These are phyloP conservation scores for Pogona vitticeps DNA, from an alignment of 2,113 vertebrate genomes.

Conservation along the genomic window DNA sequence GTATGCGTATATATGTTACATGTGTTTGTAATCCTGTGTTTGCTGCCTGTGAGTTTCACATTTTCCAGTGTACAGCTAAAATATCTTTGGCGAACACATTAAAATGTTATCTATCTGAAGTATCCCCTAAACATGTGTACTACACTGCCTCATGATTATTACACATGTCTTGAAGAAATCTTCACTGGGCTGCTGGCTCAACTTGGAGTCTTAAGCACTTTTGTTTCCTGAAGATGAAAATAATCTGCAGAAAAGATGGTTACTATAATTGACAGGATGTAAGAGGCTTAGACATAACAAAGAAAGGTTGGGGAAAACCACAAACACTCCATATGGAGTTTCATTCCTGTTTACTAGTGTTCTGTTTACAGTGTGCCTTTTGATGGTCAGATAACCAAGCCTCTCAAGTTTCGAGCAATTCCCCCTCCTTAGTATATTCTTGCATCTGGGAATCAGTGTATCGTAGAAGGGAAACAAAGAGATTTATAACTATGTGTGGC, in stretches of 20 bases:
- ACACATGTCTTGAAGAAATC: no score
- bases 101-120: neutral
- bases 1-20: neutral
- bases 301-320: conserved; percentile 71
- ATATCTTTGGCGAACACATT: neutral
- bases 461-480: conserved; percentile 64
- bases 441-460: conserved; percentile 65
- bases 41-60: neutral
- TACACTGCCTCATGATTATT: neutral
- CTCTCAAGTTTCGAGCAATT: conserved; percentile 70
- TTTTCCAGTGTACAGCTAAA: neutral
- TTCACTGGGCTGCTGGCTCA: neutral
- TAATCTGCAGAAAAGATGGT: conserved; percentile 69
- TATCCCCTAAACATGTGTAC: neutral
- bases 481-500: conserved; percentile 63
- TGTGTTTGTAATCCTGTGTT: neutral
- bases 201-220: conserved; percentile 35
- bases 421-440: conserved; percentile 66
- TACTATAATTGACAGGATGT: conserved; percentile 75
- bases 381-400: conserved; percentile 71
- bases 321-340: conserved; percentile 67
- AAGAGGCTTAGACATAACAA: conserved; percentile 67
- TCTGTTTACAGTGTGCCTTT: conserved; percentile 69
- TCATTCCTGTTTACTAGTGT: conserved; percentile 71
- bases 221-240: conserved; percentile 65